These are phyloP conservation scores for Silurus aristotelis DNA, from an alignment of 2,797 vertebrate genomes.

Conservation along the genomic window DNA sequence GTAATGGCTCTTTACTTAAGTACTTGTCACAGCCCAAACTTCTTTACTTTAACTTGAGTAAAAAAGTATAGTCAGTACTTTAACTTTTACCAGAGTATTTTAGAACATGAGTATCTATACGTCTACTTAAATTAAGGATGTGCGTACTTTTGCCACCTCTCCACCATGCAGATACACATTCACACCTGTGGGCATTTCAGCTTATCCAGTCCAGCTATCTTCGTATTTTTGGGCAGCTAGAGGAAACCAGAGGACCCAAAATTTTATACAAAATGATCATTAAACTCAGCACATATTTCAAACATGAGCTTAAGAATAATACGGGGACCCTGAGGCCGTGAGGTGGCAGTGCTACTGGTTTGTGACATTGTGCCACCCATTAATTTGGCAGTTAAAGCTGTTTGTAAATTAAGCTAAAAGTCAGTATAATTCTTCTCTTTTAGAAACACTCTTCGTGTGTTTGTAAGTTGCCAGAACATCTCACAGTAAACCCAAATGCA, in stretches of 20 bases:
- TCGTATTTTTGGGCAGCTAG: neutral
- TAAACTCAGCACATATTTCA: neutral
- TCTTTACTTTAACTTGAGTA: no score
- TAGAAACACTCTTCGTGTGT: neutral
- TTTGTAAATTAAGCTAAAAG: neutral
- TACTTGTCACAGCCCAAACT: no score
- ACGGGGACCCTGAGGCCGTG: neutral
- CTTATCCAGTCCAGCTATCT: neutral
- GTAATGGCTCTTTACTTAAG: no score
- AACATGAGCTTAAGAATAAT: neutral
- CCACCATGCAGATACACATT: neutral
- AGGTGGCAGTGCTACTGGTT: neutral
- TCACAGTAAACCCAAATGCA: neutral
- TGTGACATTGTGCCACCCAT: neutral
- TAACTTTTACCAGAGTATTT: no score
- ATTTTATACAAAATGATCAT: no score
- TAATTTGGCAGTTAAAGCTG: slow-evolving; percentile 5
- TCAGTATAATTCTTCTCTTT: neutral
- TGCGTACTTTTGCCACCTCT: no score
- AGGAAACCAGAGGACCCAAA: neutral
- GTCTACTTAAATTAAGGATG: no score
- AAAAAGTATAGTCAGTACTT: no score
- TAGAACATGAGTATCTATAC: no score
- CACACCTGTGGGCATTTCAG: neutral
- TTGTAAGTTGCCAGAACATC: neutral